These are phyloP conservation scores for Noctua pronuba DNA, from an alignment of 2,888 invertebrate species.

Conservation along the genomic window DNA sequence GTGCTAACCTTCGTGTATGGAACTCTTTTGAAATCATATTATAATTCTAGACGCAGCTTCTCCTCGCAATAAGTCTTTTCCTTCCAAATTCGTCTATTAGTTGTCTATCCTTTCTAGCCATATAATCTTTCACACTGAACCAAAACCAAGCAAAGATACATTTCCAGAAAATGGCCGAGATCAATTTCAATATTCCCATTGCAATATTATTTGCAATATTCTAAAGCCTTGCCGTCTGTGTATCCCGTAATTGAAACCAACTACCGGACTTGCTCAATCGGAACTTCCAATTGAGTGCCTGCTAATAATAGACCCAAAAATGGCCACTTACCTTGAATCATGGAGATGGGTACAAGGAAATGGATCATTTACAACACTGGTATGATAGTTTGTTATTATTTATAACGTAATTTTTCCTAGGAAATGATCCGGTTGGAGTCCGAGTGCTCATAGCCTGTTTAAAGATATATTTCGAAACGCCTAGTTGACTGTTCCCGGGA, in stretches of 20 bases:
- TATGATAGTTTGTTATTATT: conserved; percentile 4
- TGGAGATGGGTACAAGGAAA: conserved; percentile 33
- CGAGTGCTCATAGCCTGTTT: no score
- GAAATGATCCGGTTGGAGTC: no score
- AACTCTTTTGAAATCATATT: not conserved
- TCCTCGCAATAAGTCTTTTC: not conserved
- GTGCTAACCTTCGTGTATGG: not conserved
- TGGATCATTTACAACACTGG: conserved; percentile 23
- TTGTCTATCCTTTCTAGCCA: not conserved
- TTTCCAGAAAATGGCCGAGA: conserved; percentile 17
- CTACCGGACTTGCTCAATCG: conserved; percentile 49
- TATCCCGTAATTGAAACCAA: conserved; percentile 54
- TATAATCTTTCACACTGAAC: not conserved
- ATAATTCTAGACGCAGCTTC: not conserved
- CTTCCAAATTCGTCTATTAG: not conserved
- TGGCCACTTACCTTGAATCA: conserved; percentile 53
- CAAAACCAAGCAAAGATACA: not conserved
- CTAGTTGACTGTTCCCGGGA: no score
- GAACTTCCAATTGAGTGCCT: conserved; percentile 60
- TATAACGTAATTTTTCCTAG: not conserved
- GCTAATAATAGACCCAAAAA: conserved; percentile 57
- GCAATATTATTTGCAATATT: conserved; percentile 48
- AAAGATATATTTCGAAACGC: no score
- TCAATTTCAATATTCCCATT: conserved; percentile 32
- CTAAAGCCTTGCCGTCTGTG: conserved; percentile 26